phyloP scores from a whole-genome alignment of 1,140 invertebrate species.

The Pinna nobilis region DNA sequence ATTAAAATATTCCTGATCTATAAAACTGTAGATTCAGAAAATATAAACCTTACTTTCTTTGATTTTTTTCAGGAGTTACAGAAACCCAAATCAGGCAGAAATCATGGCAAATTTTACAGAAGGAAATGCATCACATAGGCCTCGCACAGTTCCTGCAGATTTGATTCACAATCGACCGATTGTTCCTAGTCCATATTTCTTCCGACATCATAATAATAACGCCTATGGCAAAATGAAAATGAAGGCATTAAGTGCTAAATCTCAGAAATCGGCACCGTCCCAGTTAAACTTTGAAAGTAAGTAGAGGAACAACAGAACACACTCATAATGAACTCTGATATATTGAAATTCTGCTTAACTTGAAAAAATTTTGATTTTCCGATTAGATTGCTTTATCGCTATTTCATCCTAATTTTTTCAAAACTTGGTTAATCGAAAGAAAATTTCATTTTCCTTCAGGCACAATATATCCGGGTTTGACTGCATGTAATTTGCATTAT shows the following conservation, averaged over 20 bases:
- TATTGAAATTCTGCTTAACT: no score
- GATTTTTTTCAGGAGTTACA: constrained; percentile 50
- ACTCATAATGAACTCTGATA: neutral
- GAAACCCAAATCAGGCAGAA: constrained; percentile 59
- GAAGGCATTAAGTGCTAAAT: constrained; percentile 31
- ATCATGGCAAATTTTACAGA: constrained; percentile 56
- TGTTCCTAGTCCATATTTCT: constrained; percentile 57
- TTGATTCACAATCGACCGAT: constrained; percentile 37
- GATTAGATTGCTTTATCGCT: neutral
- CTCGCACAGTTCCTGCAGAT: constrained; percentile 50
- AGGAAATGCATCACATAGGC: constrained; percentile 28
- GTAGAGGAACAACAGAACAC: neutral
- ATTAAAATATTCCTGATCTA: neutral
- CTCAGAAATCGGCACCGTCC: constrained; percentile 15
- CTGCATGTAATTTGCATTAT: no score
- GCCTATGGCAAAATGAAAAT: constrained; percentile 27
- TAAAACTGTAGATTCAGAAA: no score
- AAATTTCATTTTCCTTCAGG: no score
- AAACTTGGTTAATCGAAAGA: no score
- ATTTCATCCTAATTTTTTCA: neutral
- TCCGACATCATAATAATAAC: constrained; percentile 44
- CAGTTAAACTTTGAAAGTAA: constrained; percentile 19
- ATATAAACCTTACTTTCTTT: neutral
- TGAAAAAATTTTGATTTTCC: no score
- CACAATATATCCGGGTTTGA: no score